Percentiles rank a stretch among this genome's conserved stretches.
phyloP scores from a whole-genome alignment of 1,140 invertebrate genomes.

The Dendrolimus kikuchii region DNA sequence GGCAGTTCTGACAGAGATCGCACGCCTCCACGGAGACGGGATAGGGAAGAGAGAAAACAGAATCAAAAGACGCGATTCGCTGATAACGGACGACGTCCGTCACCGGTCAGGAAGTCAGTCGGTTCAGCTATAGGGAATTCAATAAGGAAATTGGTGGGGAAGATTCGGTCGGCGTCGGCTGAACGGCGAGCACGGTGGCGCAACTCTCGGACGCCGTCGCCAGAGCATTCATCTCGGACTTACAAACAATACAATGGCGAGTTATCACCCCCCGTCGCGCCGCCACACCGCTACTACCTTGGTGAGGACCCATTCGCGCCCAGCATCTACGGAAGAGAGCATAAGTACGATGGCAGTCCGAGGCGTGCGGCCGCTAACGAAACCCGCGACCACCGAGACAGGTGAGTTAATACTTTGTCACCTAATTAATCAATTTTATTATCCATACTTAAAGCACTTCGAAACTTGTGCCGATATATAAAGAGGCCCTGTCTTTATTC shows the following conservation, averaged over 20 bases:
- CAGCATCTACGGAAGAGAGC: slow-evolving; percentile 85
- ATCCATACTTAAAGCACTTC: not conserved
- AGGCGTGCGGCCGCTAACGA: slow-evolving; percentile 50
- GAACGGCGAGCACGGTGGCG: slow-evolving; percentile 79
- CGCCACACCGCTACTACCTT: slow-evolving; percentile 84
- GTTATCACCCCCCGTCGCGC: slow-evolving; percentile 65
- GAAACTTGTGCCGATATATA: not conserved
- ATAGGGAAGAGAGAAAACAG: slow-evolving; percentile 72
- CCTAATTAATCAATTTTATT: not conserved
- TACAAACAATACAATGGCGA: slow-evolving; percentile 70
- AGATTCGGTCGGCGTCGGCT: slow-evolving; percentile 81
- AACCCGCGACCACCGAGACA: slow-evolving; percentile 56
- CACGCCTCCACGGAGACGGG: slow-evolving; percentile 67
- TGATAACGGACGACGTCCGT: slow-evolving; percentile 66
- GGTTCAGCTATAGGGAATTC: slow-evolving; percentile 78
- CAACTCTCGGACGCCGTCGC: slow-evolving; percentile 71
- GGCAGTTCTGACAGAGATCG: slow-evolving; percentile 67
- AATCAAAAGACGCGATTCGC: slow-evolving; percentile 79
- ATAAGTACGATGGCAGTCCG: slow-evolving; percentile 80
- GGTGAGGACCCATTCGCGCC: slow-evolving; percentile 88
- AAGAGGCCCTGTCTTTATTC: not conserved
- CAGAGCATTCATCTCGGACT: slow-evolving; percentile 61
- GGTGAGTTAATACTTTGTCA: slow-evolving; percentile 27
- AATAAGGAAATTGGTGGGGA: slow-evolving; percentile 83
- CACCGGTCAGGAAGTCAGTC: slow-evolving; percentile 69